Evolutionary conservation across 2,888 invertebrate genomes (phyloP).

Genomic region (Alloplasta piceator): DNA sequence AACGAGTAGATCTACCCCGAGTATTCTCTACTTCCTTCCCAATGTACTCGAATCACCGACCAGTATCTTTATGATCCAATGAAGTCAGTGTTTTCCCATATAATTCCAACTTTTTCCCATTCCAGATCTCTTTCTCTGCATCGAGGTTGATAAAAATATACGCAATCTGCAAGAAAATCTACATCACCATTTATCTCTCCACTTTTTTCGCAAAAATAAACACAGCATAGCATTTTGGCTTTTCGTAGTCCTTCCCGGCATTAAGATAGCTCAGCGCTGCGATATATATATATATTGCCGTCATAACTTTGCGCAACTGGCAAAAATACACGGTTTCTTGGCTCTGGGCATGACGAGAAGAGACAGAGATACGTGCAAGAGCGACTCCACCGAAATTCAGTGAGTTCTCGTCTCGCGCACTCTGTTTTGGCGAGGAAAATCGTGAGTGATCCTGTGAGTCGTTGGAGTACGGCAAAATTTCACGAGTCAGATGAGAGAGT

Average conservation of each 20-base stretch:
- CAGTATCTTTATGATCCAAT: too few species aligned
- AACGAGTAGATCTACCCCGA: too few species aligned
- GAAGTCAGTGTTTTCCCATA: too few species aligned
- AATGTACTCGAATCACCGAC: too few species aligned
- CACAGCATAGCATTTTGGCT: not conserved
- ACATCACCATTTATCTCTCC: not conserved
- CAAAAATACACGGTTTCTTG: constrained; percentile 39
- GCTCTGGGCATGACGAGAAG: constrained; percentile 16
- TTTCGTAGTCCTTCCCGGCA: constrained; percentile 22
- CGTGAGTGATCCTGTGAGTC: not conserved
- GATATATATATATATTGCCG: constrained; percentile 27
- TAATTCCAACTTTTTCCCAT: too few species aligned
- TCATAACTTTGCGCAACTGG: constrained; percentile 21
- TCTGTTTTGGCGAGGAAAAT: not conserved
- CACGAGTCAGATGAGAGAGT: constrained; percentile 39
- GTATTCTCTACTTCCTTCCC: too few species aligned
- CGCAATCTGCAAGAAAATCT: not conserved
- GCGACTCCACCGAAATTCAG: constrained; percentile 12
- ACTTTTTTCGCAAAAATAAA: not conserved
- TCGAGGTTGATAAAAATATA: not conserved
- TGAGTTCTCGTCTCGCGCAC: constrained; percentile 17
- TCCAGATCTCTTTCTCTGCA: not conserved
- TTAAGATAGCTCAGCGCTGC: constrained; percentile 25
- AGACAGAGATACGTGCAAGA: not conserved
- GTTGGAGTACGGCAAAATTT: constrained; percentile 4